Conservation (phyloP, 2,888 invertebrate species). For the Pyralis farinalis region DNA sequence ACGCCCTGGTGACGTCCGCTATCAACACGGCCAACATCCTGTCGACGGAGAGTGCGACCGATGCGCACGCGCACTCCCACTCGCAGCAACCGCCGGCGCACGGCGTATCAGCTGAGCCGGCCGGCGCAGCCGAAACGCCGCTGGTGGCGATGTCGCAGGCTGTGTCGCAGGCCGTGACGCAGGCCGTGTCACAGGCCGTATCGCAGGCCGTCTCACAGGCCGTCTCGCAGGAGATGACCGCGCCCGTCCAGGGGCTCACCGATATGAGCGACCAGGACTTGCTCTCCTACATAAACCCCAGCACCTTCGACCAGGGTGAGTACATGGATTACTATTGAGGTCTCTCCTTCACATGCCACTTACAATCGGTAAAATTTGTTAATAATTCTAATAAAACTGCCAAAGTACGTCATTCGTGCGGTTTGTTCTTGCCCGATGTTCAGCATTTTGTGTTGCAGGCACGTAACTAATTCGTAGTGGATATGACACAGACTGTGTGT, state of each 20-base stretch:
- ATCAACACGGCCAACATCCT: slow-evolving; percentile 75
- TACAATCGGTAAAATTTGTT: slow-evolving; percentile 34
- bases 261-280: slow-evolving; percentile 94
- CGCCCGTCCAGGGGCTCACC: slow-evolving; percentile 87
- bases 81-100: slow-evolving; percentile 37
- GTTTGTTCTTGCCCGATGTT: neutral
- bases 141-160: slow-evolving; percentile 73
- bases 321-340: slow-evolving; percentile 51
- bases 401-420: slow-evolving; percentile 2
- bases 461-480: neutral
- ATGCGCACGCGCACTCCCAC: slow-evolving; percentile 39
- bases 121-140: slow-evolving; percentile 48
- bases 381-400: slow-evolving; percentile 62
- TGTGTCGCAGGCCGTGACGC: slow-evolving; percentile 72
- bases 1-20: slow-evolving; percentile 76
- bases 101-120: slow-evolving; percentile 49
- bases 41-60: slow-evolving; percentile 50
- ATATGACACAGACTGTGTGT: too few species aligned
- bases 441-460: too few species aligned
- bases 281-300: slow-evolving; percentile 93
- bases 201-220: slow-evolving; percentile 73
- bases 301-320: slow-evolving; percentile 92
- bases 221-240: slow-evolving; percentile 75
- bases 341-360: slow-evolving; percentile 11
- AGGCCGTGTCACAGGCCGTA: slow-evolving; percentile 71